Conservation (phyloP, 2,797 vertebrate genomes). For the Mergus octosetaceus region DNA sequence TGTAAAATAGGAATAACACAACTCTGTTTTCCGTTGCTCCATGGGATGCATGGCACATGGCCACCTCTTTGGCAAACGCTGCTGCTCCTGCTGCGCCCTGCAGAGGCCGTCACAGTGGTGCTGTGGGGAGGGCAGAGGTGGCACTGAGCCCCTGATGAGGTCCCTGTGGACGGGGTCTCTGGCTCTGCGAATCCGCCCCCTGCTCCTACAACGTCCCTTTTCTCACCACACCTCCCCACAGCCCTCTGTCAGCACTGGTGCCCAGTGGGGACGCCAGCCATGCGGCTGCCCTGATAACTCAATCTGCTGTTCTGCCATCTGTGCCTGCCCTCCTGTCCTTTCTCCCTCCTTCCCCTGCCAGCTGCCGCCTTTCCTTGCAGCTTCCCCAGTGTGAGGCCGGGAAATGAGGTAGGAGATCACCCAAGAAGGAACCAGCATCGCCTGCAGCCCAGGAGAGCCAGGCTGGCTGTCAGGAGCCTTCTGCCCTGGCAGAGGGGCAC, state of each 20-base stretch:
- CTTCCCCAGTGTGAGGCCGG: neutral
- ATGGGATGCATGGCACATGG: neutral
- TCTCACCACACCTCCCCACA: neutral
- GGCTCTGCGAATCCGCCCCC: neutral
- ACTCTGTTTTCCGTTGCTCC: too few relatives aligned
- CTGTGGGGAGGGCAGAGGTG: neutral
- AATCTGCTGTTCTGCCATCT: slow-evolving; percentile 21
- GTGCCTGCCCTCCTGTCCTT: neutral
- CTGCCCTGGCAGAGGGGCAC: neutral
- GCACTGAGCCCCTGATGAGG: neutral
- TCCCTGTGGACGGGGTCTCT: neutral
- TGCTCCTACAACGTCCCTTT: neutral
- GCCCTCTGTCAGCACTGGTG: neutral
- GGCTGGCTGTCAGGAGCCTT: neutral
- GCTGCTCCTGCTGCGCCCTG: neutral
- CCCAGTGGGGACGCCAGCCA: rapidly evolving
- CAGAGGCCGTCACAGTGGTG: neutral
- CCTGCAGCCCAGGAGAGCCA: neutral
- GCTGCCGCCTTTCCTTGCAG: neutral
- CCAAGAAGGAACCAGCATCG: neutral
- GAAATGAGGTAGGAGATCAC: slow-evolving; percentile 8
- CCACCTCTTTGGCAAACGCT: neutral
- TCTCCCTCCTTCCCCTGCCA: neutral
- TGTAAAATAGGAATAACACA: neutral
- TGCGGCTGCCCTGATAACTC: neutral